These are phyloP conservation scores for Drosophila lacteicornis DNA, from an alignment of 1,140 invertebrate species.

Conservation along the genomic window DNA sequence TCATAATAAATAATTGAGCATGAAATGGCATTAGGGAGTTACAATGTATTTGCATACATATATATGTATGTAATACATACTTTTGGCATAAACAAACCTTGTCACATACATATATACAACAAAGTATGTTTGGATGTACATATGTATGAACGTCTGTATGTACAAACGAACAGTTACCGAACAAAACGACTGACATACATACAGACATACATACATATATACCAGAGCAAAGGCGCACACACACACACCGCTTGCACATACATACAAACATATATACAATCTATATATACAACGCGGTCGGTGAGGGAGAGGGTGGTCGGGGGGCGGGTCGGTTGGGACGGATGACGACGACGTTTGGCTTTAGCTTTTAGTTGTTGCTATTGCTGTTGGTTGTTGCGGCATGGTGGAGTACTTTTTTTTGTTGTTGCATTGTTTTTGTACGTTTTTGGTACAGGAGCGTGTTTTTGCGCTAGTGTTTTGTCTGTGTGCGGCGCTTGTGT, in stretches of 20 bases:
- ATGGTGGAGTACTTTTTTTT: slow-evolving; percentile 67
- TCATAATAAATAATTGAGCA: background rate
- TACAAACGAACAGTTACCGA: slow-evolving; percentile 75
- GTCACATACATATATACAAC: slow-evolving; percentile 28
- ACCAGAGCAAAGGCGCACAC: slow-evolving; percentile 51
- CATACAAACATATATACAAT: slow-evolving; percentile 41
- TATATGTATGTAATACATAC: slow-evolving; percentile 43
- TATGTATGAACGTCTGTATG: slow-evolving; percentile 34
- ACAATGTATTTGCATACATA: slow-evolving; percentile 20
- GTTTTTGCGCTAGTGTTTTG: slow-evolving; percentile 71
- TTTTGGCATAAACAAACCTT: slow-evolving; percentile 43
- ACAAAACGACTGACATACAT: slow-evolving; percentile 77
- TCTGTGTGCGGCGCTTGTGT: slow-evolving; percentile 40
- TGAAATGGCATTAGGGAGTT: slow-evolving; percentile 13
- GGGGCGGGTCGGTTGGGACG: slow-evolving; percentile 50
- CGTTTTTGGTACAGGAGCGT: slow-evolving; percentile 75
- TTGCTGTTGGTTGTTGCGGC: slow-evolving; percentile 63
- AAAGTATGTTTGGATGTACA: slow-evolving; percentile 34
- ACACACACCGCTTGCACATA: slow-evolving; percentile 26
- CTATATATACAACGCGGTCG: slow-evolving; percentile 59
- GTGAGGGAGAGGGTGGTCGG: slow-evolving; percentile 34
- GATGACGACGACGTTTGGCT: slow-evolving; percentile 67
- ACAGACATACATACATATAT: slow-evolving; percentile 50
- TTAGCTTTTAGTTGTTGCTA: slow-evolving; percentile 65
- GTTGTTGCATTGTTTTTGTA: slow-evolving; percentile 42